These are phyloP conservation scores for Aplysina aerophoba DNA, from an alignment of 37 sponge, comb jelly and placozoan genomes.

Conservation along the genomic window DNA sequence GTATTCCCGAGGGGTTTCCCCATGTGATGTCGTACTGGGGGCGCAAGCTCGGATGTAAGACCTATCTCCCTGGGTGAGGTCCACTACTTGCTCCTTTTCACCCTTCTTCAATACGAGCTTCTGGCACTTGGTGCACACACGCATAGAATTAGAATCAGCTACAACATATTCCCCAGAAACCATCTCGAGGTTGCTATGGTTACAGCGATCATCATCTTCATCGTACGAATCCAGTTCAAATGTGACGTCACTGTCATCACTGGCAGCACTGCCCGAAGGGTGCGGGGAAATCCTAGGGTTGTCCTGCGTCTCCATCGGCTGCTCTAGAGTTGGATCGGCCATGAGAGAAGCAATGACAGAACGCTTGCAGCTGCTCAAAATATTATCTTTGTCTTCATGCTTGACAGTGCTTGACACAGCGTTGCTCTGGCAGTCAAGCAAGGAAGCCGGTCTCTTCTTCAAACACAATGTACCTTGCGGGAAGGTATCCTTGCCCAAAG, in stretches of 20 bases:
- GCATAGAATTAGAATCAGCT: not conserved
- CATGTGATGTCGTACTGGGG: too few relatives aligned
- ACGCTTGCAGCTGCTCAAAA: not conserved
- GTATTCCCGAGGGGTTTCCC: too few relatives aligned
- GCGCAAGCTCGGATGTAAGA: too few relatives aligned
- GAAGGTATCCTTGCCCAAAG: too few relatives aligned
- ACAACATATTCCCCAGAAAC: not conserved
- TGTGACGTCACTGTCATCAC: slow-evolving; percentile 1
- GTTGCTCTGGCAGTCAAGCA: too few relatives aligned
- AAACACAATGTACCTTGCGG: too few relatives aligned
- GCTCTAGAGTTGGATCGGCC: not conserved
- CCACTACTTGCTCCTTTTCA: not conserved
- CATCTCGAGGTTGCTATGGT: not conserved
- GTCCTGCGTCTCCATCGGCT: not conserved
- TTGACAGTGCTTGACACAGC: too few relatives aligned
- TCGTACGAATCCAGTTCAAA: not conserved
- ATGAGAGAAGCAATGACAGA: not conserved
- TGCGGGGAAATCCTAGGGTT: not conserved
- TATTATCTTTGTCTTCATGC: too few relatives aligned
- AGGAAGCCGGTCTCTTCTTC: too few relatives aligned
- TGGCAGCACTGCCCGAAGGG: slow-evolving; percentile 14
- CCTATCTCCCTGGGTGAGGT: not conserved
- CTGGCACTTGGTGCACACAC: not conserved
- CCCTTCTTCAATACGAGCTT: not conserved
- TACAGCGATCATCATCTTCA: not conserved